phyloP scores from a whole-genome alignment of 2,888 invertebrate genomes.

The Chaetogeoica ovagalla region DNA sequence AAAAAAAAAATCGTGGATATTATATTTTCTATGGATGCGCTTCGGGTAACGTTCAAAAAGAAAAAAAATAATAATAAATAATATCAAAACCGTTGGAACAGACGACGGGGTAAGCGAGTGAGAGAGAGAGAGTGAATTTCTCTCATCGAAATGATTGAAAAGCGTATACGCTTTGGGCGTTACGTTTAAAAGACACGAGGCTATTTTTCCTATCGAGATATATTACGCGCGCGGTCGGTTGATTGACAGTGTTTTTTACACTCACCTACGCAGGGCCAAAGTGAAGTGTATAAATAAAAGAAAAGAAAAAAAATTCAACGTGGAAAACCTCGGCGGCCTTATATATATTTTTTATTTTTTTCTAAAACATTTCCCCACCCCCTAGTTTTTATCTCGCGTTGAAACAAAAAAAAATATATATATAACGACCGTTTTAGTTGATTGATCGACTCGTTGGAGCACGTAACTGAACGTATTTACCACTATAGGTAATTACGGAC shows the following conservation, averaged over 20 bases:
- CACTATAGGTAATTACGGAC: conserved; percentile 6
- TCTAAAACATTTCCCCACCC: too few relatives aligned
- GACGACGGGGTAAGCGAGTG: neutral
- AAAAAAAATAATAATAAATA: neutral
- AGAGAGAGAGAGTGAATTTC: conserved; percentile 13
- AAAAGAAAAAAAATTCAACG: neutral
- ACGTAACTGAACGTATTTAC: conserved; percentile 23
- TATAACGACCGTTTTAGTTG: too few relatives aligned
- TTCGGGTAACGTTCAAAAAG: neutral
- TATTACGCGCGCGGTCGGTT: conserved; percentile 15
- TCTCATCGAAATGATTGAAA: conserved; percentile 29
- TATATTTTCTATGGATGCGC: neutral
- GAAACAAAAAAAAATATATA: conserved; percentile 18
- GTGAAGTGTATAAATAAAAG: conserved; percentile 39
- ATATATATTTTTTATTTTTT: too few relatives aligned
- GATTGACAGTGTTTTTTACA: conserved; percentile 50
- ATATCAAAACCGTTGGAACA: neutral
- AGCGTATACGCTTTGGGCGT: conserved; percentile 27
- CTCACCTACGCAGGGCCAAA: neutral
- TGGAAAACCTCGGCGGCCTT: conserved; percentile 1
- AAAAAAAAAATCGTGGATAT: neutral
- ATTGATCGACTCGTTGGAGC: conserved; percentile 44
- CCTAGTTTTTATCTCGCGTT: neutral
- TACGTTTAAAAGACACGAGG: conserved; percentile 22
- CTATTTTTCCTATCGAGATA: conserved; percentile 38